These are phyloP conservation scores for Drosophila diplacantha DNA, from an alignment of 2,888 invertebrate species.

Conservation along the genomic window DNA sequence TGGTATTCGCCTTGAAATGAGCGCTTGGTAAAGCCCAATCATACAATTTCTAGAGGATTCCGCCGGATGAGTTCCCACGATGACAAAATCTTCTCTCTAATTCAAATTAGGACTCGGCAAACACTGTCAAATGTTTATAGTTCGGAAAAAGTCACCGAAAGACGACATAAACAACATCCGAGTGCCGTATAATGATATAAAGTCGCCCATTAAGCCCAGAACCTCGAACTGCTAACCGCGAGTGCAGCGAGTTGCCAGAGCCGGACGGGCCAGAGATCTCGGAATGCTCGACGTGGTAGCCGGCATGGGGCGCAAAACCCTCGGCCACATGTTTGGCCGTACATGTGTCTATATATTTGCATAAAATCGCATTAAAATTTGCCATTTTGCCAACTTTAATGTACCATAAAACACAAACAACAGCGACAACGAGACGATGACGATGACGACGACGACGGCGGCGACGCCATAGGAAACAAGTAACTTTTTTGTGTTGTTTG, in stretches of 20 bases:
- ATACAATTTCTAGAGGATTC: background rate
- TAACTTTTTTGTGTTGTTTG: conserved; percentile 42
- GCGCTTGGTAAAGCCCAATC: background rate
- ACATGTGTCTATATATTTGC: conserved; percentile 48
- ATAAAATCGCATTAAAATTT: conserved; percentile 69
- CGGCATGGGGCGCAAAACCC: conserved; percentile 14
- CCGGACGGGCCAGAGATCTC: background rate
- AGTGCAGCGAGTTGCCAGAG: conserved; percentile 9
- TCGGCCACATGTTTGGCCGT: conserved; percentile 9
- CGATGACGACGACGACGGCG: conserved; percentile 12
- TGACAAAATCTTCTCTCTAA: background rate
- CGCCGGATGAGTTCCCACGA: background rate
- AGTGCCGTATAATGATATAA: conserved; percentile 19
- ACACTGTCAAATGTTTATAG: background rate
- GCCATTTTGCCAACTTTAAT: conserved; percentile 68
- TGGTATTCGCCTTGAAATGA: conserved; percentile 2
- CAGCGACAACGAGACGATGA: conserved; percentile 23
- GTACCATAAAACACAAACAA: conserved; percentile 60
- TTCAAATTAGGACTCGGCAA: background rate
- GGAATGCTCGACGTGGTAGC: conserved; percentile 9
- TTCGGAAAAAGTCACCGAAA: conserved; percentile 5
- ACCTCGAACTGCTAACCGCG: conserved; percentile 9
- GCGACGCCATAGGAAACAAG: conserved; percentile 45
- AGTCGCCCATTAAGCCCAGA: conserved; percentile 15
- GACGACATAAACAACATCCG: conserved; percentile 14